These are phyloP conservation scores for Amblyornis subalaris DNA, from an alignment of 2,113 vertebrate genomes.

Conservation along the genomic window DNA sequence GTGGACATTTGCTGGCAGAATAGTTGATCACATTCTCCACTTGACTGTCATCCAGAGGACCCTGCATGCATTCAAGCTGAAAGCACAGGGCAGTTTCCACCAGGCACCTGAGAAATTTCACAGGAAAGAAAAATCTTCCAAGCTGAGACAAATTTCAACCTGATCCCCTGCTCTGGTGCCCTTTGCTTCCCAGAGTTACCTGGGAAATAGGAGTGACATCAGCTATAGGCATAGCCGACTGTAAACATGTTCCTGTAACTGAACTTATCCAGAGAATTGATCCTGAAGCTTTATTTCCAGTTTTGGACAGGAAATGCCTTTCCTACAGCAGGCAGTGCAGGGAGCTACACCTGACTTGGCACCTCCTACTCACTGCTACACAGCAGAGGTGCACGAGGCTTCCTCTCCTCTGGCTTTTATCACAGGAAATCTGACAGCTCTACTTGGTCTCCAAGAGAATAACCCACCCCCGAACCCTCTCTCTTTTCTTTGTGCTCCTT, in stretches of 20 bases:
- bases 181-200: constrained; percentile 3
- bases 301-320: neutral
- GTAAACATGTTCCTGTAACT: constrained; percentile 13
- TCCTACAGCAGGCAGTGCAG: neutral
- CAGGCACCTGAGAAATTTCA: constrained; percentile 54
- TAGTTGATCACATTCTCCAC: constrained; percentile 44
- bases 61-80: constrained; percentile 47
- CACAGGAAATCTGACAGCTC: neutral
- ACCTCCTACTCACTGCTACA: neutral
- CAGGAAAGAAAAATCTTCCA: neutral
- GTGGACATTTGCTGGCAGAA: constrained; percentile 41
- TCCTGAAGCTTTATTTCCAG: constrained; percentile 20
- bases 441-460: neutral
- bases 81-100: constrained; percentile 45
- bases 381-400: neutral
- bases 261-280: neutral
- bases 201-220: neutral
- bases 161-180: neutral
- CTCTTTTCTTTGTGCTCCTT: neutral
- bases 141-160: neutral
- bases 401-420: neutral
- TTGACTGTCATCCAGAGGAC: constrained; percentile 54
- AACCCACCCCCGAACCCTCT: neutral
- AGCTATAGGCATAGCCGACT: constrained; percentile 40
- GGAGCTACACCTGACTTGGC: neutral